These are phyloP conservation scores for Prochilodus magdalenae DNA, from an alignment of 2,113 vertebrate species.

Conservation along the genomic window DNA sequence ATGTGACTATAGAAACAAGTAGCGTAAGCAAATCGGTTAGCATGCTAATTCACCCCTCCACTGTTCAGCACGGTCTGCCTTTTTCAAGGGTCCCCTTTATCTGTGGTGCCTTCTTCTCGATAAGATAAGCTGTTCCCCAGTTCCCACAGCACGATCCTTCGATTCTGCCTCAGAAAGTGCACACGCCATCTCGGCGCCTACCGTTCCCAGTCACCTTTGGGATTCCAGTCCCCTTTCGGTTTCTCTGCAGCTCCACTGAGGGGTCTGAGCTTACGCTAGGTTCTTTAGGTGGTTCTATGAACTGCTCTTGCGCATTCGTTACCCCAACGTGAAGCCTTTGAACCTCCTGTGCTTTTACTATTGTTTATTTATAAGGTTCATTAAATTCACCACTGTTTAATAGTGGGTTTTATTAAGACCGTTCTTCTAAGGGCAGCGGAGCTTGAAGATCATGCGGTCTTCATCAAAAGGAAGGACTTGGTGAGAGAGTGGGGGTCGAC, in stretches of 20 bases:
- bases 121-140: background rate
- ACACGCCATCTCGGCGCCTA: background rate
- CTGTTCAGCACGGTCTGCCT: too few species aligned
- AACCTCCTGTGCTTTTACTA: slow-evolving; percentile 18
- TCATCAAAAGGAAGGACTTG: slow-evolving; percentile 14
- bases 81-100: background rate
- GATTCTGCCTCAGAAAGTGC: background rate
- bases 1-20: too few species aligned
- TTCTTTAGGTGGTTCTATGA: background rate
- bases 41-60: background rate
- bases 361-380: slow-evolving; percentile 27
- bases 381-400: slow-evolving; percentile 47
- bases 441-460: slow-evolving; percentile 24
- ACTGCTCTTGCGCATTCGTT: background rate
- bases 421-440: slow-evolving; percentile 10
- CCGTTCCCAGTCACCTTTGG: too few species aligned
- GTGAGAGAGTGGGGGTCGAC: background rate
- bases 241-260: background rate
- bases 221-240: background rate
- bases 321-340: slow-evolving; percentile 33
- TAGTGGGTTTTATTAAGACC: slow-evolving; percentile 41
- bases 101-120: background rate
- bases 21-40: background rate
- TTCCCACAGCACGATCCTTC: background rate
- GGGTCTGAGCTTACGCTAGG: background rate